Conservation (phyloP, 64 coral and sea anemone genomes). For the Trachythela sp. region DNA sequence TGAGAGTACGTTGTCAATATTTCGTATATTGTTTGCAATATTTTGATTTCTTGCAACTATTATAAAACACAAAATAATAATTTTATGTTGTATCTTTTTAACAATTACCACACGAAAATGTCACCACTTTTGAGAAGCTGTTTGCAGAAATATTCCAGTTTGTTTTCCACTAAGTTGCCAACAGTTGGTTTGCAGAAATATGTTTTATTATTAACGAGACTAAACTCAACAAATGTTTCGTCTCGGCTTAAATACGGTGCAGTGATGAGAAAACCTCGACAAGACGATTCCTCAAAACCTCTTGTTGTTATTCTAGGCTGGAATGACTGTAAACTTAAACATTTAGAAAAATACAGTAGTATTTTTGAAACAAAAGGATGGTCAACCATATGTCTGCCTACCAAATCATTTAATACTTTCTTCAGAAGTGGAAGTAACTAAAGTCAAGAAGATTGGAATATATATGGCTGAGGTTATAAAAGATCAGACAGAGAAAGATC, state of each 20-base stretch:
- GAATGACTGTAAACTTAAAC: slow-evolving; percentile 74
- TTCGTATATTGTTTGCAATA: no score
- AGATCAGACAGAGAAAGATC: slow-evolving; percentile 29
- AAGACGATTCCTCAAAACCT: slow-evolving; percentile 28
- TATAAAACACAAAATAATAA: no score
- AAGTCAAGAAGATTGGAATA: slow-evolving; percentile 64
- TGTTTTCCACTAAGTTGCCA: no score
- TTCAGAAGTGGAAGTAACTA: slow-evolving; percentile 59
- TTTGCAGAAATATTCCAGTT: not conserved
- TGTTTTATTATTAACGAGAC: not conserved
- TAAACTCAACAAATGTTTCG: not conserved
- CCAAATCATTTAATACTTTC: slow-evolving; percentile 86
- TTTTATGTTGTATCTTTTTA: no score
- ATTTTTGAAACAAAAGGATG: slow-evolving; percentile 70
- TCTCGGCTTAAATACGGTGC: slow-evolving; percentile 33
- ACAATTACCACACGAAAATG: not conserved
- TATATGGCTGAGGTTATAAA: slow-evolving; percentile 51
- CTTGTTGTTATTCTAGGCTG: slow-evolving; percentile 83
- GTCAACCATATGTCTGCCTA: slow-evolving; percentile 60
- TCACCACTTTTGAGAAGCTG: not conserved
- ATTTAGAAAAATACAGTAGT: slow-evolving; percentile 70
- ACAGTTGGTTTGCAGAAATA: not conserved
- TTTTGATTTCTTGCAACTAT: no score
- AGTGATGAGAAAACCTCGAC: slow-evolving; percentile 33
- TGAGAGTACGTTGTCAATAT: no score